Percentiles rank a stretch among this genome's conserved stretches.
These are phyloP conservation scores for Drosophila histrio DNA, from an alignment of 2,888 invertebrate genomes.

Conservation along the genomic window DNA sequence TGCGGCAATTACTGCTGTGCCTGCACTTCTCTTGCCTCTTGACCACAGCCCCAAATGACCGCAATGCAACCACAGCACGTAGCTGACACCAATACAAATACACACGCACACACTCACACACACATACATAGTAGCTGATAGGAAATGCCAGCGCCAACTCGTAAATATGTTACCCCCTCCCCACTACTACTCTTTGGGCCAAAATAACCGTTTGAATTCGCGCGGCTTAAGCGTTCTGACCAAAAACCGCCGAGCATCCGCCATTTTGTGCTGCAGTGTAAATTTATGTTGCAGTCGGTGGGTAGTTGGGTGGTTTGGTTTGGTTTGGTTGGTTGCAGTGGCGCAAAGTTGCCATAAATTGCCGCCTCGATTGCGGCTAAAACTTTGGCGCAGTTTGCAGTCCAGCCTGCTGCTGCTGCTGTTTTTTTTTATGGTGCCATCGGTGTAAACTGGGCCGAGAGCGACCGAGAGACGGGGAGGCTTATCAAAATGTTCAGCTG, in stretches of 20 bases:
- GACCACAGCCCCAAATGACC: conserved; percentile 47
- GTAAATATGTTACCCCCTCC: conserved; percentile 66
- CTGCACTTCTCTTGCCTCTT: background rate
- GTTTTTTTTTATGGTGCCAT: conserved; percentile 14
- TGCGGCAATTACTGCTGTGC: conserved; percentile 69
- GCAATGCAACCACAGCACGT: conserved; percentile 63
- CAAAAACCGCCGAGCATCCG: conserved; percentile 44
- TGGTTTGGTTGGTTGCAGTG: conserved; percentile 28
- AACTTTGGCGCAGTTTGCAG: conserved; percentile 60
- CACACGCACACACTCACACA: conserved; percentile 17
- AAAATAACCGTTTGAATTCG: conserved; percentile 61
- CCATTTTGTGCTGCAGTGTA: conserved; percentile 61
- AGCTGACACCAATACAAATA: conserved; percentile 50
- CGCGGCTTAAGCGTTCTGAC: conserved; percentile 68
- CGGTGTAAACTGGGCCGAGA: conserved; percentile 60
- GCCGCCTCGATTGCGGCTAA: conserved; percentile 65
- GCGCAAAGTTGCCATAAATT: conserved; percentile 81
- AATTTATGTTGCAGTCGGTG: conserved; percentile 65
- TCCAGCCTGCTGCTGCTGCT: background rate
- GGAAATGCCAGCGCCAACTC: conserved; percentile 58
- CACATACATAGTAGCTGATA: background rate
- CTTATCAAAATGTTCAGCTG: conserved; percentile 54
- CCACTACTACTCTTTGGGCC: background rate
- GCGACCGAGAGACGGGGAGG: conserved; percentile 6
- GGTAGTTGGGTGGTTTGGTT: conserved; percentile 7